phyloP scores from a whole-genome alignment of 2,888 invertebrate species.

The Campaea margaritaria region DNA sequence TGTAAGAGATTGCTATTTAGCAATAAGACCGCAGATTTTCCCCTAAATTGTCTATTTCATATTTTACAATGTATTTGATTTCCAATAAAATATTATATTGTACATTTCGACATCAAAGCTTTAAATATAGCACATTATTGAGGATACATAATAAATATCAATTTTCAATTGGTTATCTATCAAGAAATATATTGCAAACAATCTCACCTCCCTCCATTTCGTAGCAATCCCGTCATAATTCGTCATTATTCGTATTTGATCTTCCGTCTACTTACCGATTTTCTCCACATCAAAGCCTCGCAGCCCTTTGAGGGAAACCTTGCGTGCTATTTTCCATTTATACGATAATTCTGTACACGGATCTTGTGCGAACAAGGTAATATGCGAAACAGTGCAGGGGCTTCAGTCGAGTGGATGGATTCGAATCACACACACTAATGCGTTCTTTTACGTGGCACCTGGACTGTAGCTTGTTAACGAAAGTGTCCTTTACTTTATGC shows the following conservation, averaged over 20 bases:
- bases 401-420: conserved; percentile 28
- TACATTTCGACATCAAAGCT: no score
- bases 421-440: conserved; percentile 15
- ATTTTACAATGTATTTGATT: no score
- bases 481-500: no score
- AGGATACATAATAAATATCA: neutral
- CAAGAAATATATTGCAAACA: neutral
- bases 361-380: conserved; percentile 23
- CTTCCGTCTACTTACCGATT: conserved; percentile 35
- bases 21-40: no score
- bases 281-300: conserved; percentile 53
- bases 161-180: no score
- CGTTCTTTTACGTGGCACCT: neutral
- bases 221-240: conserved; percentile 28
- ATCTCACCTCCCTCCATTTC: conserved; percentile 3
- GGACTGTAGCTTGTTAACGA: no score
- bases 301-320: conserved; percentile 55
- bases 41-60: no score
- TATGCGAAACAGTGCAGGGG: conserved; percentile 26
- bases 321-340: conserved; percentile 62
- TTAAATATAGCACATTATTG: no score
- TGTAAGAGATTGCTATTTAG: no score
- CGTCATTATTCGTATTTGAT: conserved; percentile 48
- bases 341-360: conserved; percentile 55
- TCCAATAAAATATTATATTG: no score